These are phyloP conservation scores for Heliconius erato DNA, from an alignment of 2,888 invertebrate species.

Conservation along the genomic window DNA sequence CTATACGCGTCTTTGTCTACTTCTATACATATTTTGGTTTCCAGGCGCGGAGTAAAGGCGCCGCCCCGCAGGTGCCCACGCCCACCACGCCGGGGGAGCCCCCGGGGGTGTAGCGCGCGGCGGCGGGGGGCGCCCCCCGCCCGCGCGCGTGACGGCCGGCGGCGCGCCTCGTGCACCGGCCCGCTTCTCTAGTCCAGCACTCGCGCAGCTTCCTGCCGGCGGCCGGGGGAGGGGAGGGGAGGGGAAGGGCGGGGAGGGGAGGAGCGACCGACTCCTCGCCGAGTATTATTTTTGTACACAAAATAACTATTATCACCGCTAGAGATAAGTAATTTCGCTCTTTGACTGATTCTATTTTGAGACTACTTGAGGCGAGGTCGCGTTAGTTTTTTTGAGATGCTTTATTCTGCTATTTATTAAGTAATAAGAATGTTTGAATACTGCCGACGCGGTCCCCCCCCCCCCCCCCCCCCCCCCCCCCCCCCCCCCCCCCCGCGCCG, in stretches of 20 bases:
- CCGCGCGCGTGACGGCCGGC: not conserved
- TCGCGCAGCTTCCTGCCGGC: constrained; percentile 16
- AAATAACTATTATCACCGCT: not conserved
- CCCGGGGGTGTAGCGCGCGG: constrained; percentile 46
- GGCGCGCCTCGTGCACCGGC: constrained; percentile 4
- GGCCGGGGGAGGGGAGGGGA: not conserved
- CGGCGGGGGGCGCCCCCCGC: constrained; percentile 7
- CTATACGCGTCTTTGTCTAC: too few species aligned
- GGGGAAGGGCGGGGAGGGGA: not conserved
- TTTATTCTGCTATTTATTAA: constrained; percentile 45
- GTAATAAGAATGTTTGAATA: constrained; percentile 43
- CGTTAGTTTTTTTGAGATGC: constrained; percentile 38
- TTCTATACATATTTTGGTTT: not conserved
- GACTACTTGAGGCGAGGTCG: constrained; percentile 19
- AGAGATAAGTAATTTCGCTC: constrained; percentile 30
- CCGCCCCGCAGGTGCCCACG: constrained; percentile 73
- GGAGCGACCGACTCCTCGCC: constrained; percentile 1
- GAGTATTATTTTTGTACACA: constrained; percentile 22
- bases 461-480: constrained; percentile 27
- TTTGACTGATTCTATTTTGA: constrained; percentile 24
- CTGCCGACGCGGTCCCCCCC: constrained; percentile 31
- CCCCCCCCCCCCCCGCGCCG: constrained; percentile 21
- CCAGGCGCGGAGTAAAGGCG: constrained; percentile 78
- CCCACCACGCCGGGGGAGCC: constrained; percentile 59
- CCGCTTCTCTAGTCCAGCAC: constrained; percentile 27